Evolutionary conservation across 2,888 invertebrate species (phyloP).

Genomic region (Crioceris asparagi): DNA sequence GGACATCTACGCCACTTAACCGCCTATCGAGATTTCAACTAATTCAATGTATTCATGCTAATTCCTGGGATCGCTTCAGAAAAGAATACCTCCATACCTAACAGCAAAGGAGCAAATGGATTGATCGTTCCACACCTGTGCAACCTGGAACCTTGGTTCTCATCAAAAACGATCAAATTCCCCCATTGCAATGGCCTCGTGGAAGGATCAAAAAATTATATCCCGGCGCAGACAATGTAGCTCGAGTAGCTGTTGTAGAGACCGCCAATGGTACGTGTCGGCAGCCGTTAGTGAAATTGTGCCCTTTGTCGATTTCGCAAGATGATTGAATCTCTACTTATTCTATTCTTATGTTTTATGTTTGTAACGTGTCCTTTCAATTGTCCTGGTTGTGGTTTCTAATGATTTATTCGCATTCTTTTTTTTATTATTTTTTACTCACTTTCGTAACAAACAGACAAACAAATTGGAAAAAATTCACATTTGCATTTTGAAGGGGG

Average conservation of each 20-base stretch:
- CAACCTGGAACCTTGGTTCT: slow-evolving; percentile 1
- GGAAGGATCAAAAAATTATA: not conserved
- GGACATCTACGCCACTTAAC: not conserved
- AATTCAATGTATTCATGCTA: not conserved
- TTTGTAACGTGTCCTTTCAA: too few species aligned
- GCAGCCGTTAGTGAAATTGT: too few species aligned
- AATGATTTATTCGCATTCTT: too few species aligned
- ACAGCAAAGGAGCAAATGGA: slow-evolving; percentile 4
- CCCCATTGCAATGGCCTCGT: slow-evolving; percentile 1
- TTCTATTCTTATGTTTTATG: too few species aligned
- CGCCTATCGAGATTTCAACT: not conserved
- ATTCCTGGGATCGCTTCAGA: not conserved
- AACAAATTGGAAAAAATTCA: too few species aligned
- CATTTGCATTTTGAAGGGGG: too few species aligned
- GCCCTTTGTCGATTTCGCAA: too few species aligned
- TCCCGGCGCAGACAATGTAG: slow-evolving; percentile 1
- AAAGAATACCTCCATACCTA: slow-evolving; percentile 2
- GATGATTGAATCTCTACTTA: too few species aligned
- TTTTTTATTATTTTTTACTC: too few species aligned
- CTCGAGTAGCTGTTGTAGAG: not conserved
- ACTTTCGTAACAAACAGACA: too few species aligned
- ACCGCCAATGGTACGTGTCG: not conserved
- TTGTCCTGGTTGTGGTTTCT: too few species aligned
- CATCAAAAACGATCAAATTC: slow-evolving; percentile 2
- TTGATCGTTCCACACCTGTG: not conserved